Percentiles rank a stretch among this genome's conserved stretches.
phyloP scores from a whole-genome alignment of 2,888 invertebrate species.

The Anthophora plumipes region DNA sequence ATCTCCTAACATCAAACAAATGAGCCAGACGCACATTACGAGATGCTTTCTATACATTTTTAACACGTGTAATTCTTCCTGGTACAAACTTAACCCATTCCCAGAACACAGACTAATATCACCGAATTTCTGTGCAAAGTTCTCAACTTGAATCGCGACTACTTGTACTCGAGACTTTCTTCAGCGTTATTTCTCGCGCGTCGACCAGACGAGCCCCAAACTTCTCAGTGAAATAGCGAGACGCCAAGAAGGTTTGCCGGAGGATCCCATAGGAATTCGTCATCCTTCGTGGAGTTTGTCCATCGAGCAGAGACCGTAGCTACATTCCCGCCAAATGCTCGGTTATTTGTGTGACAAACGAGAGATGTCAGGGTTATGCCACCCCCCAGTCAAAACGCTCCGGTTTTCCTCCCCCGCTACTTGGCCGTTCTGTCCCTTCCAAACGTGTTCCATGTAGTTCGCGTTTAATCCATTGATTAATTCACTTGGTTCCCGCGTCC shows the following conservation, averaged over 20 bases:
- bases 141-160: not conserved
- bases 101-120: not conserved
- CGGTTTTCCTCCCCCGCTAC: constrained; percentile 26
- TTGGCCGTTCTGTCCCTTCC: constrained; percentile 48
- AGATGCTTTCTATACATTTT: not conserved
- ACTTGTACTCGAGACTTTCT: not conserved
- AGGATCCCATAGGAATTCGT: constrained; percentile 76
- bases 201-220: constrained; percentile 39
- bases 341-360: constrained; percentile 84
- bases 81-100: constrained; percentile 4
- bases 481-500: constrained; percentile 81
- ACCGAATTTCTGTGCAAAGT: constrained; percentile 9
- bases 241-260: constrained; percentile 43
- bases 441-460: constrained; percentile 70
- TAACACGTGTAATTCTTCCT: not conserved
- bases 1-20: no score
- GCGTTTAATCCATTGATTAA: constrained; percentile 83
- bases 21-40: not conserved
- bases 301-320: constrained; percentile 72
- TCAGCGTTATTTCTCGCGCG: constrained; percentile 29
- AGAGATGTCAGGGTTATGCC: constrained; percentile 78
- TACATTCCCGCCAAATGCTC: constrained; percentile 80
- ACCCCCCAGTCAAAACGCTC: constrained; percentile 57
- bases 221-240: constrained; percentile 62
- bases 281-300: constrained; percentile 78